These are phyloP conservation scores for Malacoctenus gilli DNA, from an alignment of 2,797 vertebrate species.

Conservation along the genomic window DNA sequence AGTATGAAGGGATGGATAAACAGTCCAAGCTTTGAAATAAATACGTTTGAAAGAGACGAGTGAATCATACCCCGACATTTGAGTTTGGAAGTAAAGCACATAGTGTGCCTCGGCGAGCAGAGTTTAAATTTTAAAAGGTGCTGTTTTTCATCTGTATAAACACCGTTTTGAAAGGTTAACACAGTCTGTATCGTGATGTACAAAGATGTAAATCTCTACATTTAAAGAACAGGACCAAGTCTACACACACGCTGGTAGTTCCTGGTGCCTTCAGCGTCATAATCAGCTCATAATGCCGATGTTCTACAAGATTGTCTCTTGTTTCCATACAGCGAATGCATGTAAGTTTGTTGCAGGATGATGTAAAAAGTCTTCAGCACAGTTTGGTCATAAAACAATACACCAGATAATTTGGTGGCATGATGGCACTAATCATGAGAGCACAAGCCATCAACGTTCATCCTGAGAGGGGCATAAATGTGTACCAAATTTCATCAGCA, in stretches of 20 bases:
- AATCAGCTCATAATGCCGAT: too few relatives aligned
- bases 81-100: slow-evolving; percentile 19
- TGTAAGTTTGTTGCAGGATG: too few relatives aligned
- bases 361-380: too few relatives aligned
- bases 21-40: slow-evolving; percentile 59
- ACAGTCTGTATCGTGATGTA: slow-evolving; percentile 5
- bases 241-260: background rate
- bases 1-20: slow-evolving; percentile 61
- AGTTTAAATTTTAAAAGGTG: slow-evolving; percentile 26
- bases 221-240: background rate
- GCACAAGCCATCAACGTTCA: background rate
- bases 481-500: background rate
- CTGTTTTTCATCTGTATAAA: slow-evolving; percentile 17
- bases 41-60: slow-evolving; percentile 63
- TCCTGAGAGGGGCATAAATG: background rate
- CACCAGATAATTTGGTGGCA: too few relatives aligned
- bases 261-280: too few relatives aligned
- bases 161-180: slow-evolving; percentile 23
- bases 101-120: slow-evolving; percentile 5
- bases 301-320: too few relatives aligned
- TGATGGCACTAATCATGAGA: too few relatives aligned
- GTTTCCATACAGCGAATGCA: too few relatives aligned
- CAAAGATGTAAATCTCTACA: slow-evolving; percentile 11
- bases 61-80: slow-evolving; percentile 39
- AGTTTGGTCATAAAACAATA: too few relatives aligned